phyloP scores from a whole-genome alignment of 2,888 invertebrate species.

The Orthosia gracilis region DNA sequence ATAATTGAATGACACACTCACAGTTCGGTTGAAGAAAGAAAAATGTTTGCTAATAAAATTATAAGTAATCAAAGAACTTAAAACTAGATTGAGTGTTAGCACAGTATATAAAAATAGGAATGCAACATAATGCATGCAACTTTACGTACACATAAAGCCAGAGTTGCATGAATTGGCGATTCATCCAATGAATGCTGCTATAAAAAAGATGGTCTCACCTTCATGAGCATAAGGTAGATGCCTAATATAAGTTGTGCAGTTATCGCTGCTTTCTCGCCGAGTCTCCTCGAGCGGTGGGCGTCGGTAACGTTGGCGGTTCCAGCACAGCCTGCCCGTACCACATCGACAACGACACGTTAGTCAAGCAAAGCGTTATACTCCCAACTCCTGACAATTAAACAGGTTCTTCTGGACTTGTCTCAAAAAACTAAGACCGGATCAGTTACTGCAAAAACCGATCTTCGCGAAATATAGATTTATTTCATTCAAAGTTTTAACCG shows the following conservation, averaged over 20 bases:
- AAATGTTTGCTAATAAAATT: conserved; percentile 3
- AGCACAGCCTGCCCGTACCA: conserved; percentile 78
- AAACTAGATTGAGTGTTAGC: background rate
- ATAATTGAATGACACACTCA: conserved; percentile 30
- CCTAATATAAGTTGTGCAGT: conserved; percentile 73
- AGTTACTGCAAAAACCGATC: background rate
- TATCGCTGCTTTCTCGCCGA: conserved; percentile 86
- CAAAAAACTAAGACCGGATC: background rate
- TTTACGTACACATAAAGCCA: conserved; percentile 13
- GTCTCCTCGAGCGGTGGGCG: conserved; percentile 84
- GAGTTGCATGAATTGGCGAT: background rate
- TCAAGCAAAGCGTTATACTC: conserved; percentile 64
- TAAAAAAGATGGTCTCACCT: conserved; percentile 55
- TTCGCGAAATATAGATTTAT: background rate
- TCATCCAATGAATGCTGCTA: conserved; percentile 1
- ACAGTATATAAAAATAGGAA: background rate
- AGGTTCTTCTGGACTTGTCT: background rate
- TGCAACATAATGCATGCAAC: background rate
- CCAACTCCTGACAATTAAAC: background rate
- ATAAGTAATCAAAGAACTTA: background rate
- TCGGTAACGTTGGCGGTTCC: conserved; percentile 80
- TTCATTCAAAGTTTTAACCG: background rate
- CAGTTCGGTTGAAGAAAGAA: background rate
- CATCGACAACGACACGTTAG: conserved; percentile 63
- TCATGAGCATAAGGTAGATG: conserved; percentile 73